These are phyloP conservation scores for Acromyrmex echinatior DNA, from an alignment of 1,140 invertebrate genomes.

Conservation along the genomic window DNA sequence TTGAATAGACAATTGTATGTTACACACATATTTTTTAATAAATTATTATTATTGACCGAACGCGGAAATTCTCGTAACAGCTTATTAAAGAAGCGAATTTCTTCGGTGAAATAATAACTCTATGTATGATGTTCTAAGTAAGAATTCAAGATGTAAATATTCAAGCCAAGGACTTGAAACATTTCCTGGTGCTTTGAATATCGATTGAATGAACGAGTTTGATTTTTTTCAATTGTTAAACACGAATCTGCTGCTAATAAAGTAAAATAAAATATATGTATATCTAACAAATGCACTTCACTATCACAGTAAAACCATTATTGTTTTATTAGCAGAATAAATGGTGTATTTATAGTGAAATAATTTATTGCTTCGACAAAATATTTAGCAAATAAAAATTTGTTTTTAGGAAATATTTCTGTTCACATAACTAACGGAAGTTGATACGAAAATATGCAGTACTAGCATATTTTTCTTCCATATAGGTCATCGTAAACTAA, in stretches of 20 bases:
- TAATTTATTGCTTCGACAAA: too few species aligned
- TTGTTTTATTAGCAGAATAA: too few species aligned
- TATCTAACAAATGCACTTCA: too few species aligned
- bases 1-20: conserved; percentile 69
- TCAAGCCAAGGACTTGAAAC: neutral
- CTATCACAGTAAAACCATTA: too few species aligned
- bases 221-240: neutral
- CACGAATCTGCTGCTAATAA: neutral
- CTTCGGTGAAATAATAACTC: neutral
- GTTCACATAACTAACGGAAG: neutral
- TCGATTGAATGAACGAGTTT: neutral
- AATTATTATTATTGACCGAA: conserved; percentile 73
- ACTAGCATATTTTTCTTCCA: neutral
- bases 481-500: neutral
- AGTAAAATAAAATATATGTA: too few species aligned
- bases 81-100: conserved; percentile 41
- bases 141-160: neutral
- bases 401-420: neutral
- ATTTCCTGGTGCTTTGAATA: neutral
- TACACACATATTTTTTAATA: conserved; percentile 80
- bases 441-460: neutral
- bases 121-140: neutral
- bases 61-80: conserved; percentile 28
- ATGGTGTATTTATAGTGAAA: neutral
- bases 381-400: neutral